Evolutionary conservation across 64 coral and sea anemone genomes (phyloP).

Genomic region (Anthopleura sola): DNA sequence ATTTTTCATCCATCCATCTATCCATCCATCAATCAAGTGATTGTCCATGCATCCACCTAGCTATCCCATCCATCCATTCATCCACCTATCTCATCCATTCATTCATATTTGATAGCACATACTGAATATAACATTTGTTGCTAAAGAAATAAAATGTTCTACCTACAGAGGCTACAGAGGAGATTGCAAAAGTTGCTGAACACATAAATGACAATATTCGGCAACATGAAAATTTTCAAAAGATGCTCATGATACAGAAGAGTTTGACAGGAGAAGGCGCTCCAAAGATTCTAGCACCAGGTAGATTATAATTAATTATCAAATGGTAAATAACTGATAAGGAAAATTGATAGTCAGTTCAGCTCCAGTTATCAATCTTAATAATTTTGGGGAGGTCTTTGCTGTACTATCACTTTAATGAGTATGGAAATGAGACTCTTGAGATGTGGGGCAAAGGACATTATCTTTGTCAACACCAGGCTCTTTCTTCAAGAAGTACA

Average conservation of each 20-base stretch:
- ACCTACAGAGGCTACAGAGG: conserved; percentile 63
- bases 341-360: no score
- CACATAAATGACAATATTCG: conserved; percentile 98
- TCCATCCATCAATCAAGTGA: no score
- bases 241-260: conserved; percentile 93
- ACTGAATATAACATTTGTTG: no score
- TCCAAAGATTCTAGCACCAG: conserved; percentile 97
- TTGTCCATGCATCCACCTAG: background rate
- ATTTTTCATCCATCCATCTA: background rate
- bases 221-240: conserved; percentile 93
- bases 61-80: background rate
- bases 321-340: no score
- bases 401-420: no score
- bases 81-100: background rate
- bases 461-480: no score
- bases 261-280: conserved; percentile 87
- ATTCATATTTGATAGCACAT: background rate
- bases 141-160: background rate
- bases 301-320: conserved; percentile 11
- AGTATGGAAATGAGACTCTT: no score
- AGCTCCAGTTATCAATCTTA: no score
- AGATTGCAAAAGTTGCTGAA: conserved; percentile 93
- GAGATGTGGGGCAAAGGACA: no score
- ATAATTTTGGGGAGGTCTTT: no score
- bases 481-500: no score